Base-by-base conservation (phyloP, 2,113 vertebrate species). In the Gymnocephalus cernua region DNA sequence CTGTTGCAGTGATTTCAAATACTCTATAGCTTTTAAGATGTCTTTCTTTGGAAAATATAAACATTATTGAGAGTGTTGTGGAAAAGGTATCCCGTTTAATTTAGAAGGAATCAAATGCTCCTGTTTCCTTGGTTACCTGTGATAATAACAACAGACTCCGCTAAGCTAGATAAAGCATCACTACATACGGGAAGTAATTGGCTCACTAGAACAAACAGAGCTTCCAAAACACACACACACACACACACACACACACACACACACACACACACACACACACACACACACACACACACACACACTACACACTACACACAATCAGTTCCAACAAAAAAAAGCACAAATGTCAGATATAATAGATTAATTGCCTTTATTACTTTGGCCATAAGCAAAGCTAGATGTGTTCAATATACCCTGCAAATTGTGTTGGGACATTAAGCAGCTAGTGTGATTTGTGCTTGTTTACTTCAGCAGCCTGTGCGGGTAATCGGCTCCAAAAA, bases 401-500 rank as follows among this genome's bases (percentile, higher is more conserved):
- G 32, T 69, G 29, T 74, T 48, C 16, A 27, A 57, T 57, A 12
- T 19, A 57, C 57, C 70, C 10, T 54, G 23, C 14, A 35, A 14
- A 25, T 74, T 63, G 45, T 66, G 45, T 15, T 23, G 51, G 2
- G 44, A 29, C 2, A 35, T 69, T 74, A 53, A 74, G 41, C 10
- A 58, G 83, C 83, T 29, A 4, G 9, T 50, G 27, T 21, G 51
- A 59, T 77, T 45, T 47, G 35, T 18, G 35, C 65, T 58, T 77
- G 64, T 56, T 82, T 38, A 47, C 58, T 48, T 21, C 65, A 57
- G 21, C 44, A 21, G 53, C 21, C 54, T 54, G 71, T 53, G 29
- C 6, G 23, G 25, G 19, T 76, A 77, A 85, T 85, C 66, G 18
- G 8, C 63, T 10, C 16, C 21, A 48, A 61, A 74, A 71, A 15